Conservation (phyloP, 2,888 invertebrate species). For the Desoria tigrina region DNA sequence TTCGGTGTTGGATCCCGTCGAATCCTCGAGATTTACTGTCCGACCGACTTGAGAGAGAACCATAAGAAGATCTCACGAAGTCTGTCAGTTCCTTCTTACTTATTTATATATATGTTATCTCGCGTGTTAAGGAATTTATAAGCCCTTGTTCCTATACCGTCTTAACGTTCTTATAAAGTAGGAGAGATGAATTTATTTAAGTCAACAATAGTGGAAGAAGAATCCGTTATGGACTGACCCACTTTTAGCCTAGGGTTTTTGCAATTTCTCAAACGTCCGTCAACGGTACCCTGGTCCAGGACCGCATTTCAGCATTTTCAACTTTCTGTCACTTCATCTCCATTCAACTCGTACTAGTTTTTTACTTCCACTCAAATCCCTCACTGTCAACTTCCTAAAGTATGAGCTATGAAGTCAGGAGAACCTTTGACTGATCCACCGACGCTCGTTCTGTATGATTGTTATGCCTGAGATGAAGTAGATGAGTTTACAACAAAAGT, state of each 20-base stretch:
- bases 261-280: not conserved
- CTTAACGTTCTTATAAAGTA: not conserved
- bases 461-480: not conserved
- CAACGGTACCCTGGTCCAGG: not conserved
- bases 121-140: too few relatives aligned
- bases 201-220: not conserved
- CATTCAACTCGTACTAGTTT: not conserved
- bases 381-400: not conserved
- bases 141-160: not conserved
- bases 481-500: conserved; percentile 4
- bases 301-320: conserved; percentile 5
- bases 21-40: too few relatives aligned
- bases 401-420: not conserved
- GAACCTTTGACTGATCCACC: too few relatives aligned
- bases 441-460: not conserved
- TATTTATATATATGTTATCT: too few relatives aligned
- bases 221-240: not conserved
- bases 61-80: too few relatives aligned
- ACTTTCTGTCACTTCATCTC: conserved; percentile 1
- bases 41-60: too few relatives aligned
- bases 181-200: not conserved
- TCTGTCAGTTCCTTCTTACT: too few relatives aligned
- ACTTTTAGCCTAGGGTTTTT: not conserved
- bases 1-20: not conserved
- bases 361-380: not conserved